Evolutionary conservation across 2,113 vertebrate species (phyloP).

Genomic region (Ictalurus furcatus): DNA sequence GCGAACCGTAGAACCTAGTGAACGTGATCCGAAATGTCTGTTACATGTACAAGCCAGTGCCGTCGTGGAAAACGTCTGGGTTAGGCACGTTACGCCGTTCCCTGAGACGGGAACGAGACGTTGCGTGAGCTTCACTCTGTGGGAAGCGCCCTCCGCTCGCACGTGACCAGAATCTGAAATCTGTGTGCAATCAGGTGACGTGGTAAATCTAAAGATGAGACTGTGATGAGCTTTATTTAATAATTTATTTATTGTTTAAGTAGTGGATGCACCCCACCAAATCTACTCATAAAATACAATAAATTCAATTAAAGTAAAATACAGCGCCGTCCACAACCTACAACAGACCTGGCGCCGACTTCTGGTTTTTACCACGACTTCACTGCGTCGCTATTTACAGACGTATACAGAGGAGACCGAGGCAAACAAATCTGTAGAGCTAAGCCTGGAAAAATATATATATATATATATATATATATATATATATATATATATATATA

Average conservation of each 20-base stretch:
- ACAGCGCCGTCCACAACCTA: neutral
- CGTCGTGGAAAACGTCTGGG: neutral
- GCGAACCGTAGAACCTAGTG: neutral
- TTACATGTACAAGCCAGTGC: neutral
- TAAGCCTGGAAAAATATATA: too few species aligned
- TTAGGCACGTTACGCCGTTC: too few species aligned
- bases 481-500: too few species aligned
- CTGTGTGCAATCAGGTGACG: too few species aligned
- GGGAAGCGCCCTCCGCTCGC: too few species aligned
- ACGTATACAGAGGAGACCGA: too few species aligned
- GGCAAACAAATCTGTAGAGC: too few species aligned
- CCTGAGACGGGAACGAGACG: too few species aligned
- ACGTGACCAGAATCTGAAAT: too few species aligned
- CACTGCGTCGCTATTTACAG: neutral
- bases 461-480: too few species aligned
- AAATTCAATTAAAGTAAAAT: neutral
- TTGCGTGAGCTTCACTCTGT: too few species aligned
- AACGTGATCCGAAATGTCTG: neutral
- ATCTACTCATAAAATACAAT: neutral
- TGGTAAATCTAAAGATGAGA: neutral
- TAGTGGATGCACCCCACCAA: neutral
- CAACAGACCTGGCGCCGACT: neutral
- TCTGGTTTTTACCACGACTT: neutral
- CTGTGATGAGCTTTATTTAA: neutral
- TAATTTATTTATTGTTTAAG: neutral